phyloP scores from a whole-genome alignment of 2,113 vertebrate genomes.

The Kryptolebias marmoratus region DNA sequence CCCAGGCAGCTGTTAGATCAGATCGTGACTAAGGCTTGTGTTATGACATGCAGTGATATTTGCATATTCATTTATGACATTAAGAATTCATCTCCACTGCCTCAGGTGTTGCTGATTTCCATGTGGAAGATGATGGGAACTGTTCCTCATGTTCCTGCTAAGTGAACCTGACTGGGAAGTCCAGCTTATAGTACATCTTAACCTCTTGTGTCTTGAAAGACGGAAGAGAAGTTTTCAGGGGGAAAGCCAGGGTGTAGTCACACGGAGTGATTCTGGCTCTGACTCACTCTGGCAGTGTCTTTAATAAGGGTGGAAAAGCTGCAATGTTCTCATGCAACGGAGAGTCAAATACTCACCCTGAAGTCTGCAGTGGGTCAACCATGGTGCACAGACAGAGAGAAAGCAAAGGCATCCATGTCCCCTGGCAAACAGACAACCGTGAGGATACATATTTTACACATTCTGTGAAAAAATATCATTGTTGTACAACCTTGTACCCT shows the following conservation, averaged over 20 bases:
- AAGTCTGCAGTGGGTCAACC: slow-evolving; percentile 64
- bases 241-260: slow-evolving; percentile 48
- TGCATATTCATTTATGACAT: slow-evolving; percentile 78
- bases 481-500: not conserved
- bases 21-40: slow-evolving; percentile 64
- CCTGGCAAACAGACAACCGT: slow-evolving; percentile 38
- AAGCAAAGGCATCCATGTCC: slow-evolving; percentile 25
- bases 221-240: slow-evolving; percentile 29
- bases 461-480: slow-evolving; percentile 43
- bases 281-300: slow-evolving; percentile 70
- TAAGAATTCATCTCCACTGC: slow-evolving; percentile 63
- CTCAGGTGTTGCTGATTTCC: slow-evolving; percentile 58
- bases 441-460: slow-evolving; percentile 46
- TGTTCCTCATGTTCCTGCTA: slow-evolving; percentile 43
- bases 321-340: slow-evolving; percentile 60
- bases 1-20: slow-evolving; percentile 50
- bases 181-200: slow-evolving; percentile 49
- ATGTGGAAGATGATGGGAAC: slow-evolving; percentile 33
- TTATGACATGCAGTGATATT: slow-evolving; percentile 75
- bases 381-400: slow-evolving; percentile 16
- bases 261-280: slow-evolving; percentile 51
- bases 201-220: slow-evolving; percentile 61
- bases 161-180: slow-evolving; percentile 61
- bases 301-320: slow-evolving; percentile 69
- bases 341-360: slow-evolving; percentile 63